A percentile compares a stretch with the other conserved stretches of the same genome.
phyloP scores from a whole-genome alignment of 2,797 vertebrate species.

The Gymnocypris eckloni region DNA sequence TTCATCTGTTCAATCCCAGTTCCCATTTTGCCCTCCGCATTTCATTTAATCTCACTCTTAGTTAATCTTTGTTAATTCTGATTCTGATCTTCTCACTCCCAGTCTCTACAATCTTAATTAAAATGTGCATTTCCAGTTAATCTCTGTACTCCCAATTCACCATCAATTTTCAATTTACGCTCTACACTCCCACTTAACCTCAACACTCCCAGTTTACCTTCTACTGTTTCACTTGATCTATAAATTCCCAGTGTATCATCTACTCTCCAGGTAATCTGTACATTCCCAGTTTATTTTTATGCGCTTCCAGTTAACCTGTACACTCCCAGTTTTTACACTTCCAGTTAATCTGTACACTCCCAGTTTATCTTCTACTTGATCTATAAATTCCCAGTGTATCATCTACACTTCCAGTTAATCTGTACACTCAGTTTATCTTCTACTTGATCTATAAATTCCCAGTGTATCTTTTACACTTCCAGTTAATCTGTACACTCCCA shows the following conservation, averaged over 20 bases:
- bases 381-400: too few relatives aligned
- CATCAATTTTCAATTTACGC: neutral
- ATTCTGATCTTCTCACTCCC: neutral
- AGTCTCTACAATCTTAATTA: neutral
- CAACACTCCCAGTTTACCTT: neutral
- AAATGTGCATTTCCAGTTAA: neutral
- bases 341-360: neutral
- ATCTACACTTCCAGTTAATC: neutral
- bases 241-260: neutral
- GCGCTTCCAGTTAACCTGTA: neutral
- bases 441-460: too few relatives aligned
- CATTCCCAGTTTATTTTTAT: neutral
- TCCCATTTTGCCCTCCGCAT: neutral
- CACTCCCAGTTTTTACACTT: neutral
- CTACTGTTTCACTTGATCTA: neutral
- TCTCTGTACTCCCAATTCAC: neutral
- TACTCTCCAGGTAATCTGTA: neutral
- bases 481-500: neutral
- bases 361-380: neutral
- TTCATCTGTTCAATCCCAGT: neutral
- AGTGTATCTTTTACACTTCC: accelerated
- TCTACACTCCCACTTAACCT: neutral
- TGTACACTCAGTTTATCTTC: neutral
- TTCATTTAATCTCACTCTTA: neutral
- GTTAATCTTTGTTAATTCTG: neutral